Conservation (phyloP, 2,113 vertebrate genomes). For the Gallinago paraguaiae region DNA sequence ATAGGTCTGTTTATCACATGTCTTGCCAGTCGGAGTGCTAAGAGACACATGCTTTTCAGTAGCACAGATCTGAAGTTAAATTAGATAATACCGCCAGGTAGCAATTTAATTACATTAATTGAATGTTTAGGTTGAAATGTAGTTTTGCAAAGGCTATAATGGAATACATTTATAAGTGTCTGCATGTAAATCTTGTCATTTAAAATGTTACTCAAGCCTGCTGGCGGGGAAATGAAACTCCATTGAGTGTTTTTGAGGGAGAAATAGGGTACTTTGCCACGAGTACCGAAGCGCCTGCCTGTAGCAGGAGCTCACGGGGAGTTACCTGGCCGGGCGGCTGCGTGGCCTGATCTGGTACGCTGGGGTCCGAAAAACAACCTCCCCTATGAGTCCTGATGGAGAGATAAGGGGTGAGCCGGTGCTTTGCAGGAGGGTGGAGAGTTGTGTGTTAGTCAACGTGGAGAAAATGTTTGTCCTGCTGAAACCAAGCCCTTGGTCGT, state of each 20-base stretch:
- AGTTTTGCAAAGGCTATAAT: conserved; percentile 73
- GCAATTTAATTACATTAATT: conserved; percentile 83
- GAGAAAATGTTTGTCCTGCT: conserved; percentile 73
- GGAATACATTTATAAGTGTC: conserved; percentile 69
- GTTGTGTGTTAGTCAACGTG: not conserved
- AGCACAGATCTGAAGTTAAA: conserved; percentile 74
- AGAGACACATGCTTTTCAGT: conserved; percentile 79
- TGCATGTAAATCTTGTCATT: conserved; percentile 64
- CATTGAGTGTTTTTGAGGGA: conserved; percentile 3
- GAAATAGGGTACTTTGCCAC: not conserved
- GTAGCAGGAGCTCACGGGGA: not conserved
- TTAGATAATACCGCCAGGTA: conserved; percentile 80
- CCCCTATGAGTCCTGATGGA: not conserved
- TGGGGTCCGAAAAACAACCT: not conserved
- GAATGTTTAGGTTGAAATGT: conserved; percentile 74
- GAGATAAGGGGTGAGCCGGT: conserved; percentile 43
- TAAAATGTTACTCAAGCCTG: conserved; percentile 56
- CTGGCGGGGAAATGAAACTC: conserved; percentile 41
- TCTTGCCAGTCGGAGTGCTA: conserved; percentile 73
- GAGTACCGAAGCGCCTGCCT: fast-evolving
- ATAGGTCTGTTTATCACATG: conserved; percentile 78
- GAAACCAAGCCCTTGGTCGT: conserved; percentile 59
- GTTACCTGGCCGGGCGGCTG: not conserved
- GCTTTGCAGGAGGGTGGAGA: conserved; percentile 22
- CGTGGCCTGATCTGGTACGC: not conserved